A percentile compares a stretch with the other conserved stretches of the same genome.
phyloP scores from a whole-genome alignment of 2,797 vertebrate genomes.

The Enoplosus armatus region DNA sequence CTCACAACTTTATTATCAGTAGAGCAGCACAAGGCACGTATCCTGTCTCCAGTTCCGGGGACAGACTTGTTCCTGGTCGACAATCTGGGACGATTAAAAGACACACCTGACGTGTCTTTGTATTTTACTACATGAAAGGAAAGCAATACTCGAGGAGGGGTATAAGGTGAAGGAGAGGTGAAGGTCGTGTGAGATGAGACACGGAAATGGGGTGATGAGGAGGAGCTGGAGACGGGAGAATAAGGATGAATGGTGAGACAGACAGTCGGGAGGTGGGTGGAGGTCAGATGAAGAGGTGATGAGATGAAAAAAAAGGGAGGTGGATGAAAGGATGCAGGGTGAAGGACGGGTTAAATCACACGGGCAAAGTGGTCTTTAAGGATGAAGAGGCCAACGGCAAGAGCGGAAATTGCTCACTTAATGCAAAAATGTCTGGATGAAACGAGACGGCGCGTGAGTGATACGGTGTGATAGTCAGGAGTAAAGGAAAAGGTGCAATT shows the following conservation, averaged over 20 bases:
- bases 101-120: not conserved
- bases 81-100: constrained; percentile 4
- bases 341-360: constrained; percentile 55
- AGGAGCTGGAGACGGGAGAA: constrained; percentile 12
- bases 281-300: constrained; percentile 35
- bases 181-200: constrained; percentile 52
- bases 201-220: constrained; percentile 32
- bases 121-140: not conserved
- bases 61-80: not conserved
- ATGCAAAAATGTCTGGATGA: constrained; percentile 23
- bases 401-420: constrained; percentile 27
- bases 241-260: constrained; percentile 19
- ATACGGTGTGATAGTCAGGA: not conserved
- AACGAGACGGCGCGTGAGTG: not conserved
- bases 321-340: constrained; percentile 37
- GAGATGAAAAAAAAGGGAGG: constrained; percentile 1
- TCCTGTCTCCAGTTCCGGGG: not conserved
- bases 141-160: not conserved
- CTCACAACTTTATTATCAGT: not conserved
- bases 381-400: constrained; percentile 11
- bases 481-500: not conserved
- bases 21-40: not conserved
- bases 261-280: constrained; percentile 8
- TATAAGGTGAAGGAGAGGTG: constrained; percentile 55
- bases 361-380: constrained; percentile 28